Evolutionary conservation across 2,797 vertebrate genomes (phyloP), one percentile per base, ranked within the genome.

Genomic region (Coregonus ussuriensis): DNA sequence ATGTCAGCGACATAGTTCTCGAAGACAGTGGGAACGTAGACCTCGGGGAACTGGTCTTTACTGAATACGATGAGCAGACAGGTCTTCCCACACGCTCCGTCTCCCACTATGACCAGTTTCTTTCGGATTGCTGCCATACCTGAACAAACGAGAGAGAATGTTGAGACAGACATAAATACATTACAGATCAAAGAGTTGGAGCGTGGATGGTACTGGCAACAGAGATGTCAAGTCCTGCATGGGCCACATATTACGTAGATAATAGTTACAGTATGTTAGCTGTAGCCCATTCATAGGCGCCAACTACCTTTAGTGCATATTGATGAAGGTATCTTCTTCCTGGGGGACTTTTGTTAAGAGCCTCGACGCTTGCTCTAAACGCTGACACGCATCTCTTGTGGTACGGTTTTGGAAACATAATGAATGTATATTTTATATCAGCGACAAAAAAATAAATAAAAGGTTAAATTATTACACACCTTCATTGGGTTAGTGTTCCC

Each of bases 1-100:
- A 96, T 96, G 87, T 96, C 95, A 1, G 96, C 95, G 1, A 96
- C 95, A 0, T 96, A 96, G 92, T 96, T 96, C 83, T 96, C 96
- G 69, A 96, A 96, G 52, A 96, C 95, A 0, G 96, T 96, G 78
- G 96, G 96, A 29, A 96, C 96, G 0, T 96, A 96, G 21, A 96
- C 96, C 84, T 96, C 96, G 3, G 96, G 96, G 84, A 96, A 96
- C 89, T 95, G 95, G 91, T 96, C 96, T 87, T 96, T 96, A 78
- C 96, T 96, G 92, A 96, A 96, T 75, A 96, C 93, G 0, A 96
- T 96, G 81, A 96, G 94, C 66, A 96, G 94, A 78, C 95, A 96
- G 13, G 96, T 96, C 89, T 96, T 96, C 62, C 96, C 96, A 71
- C 96, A 96, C 16, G 95, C 96, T 52, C 96, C 96, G 77, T 96